Percentiles rank a stretch among this genome's conserved stretches.
Evolutionary conservation across 2,888 invertebrate genomes (phyloP).

Genomic region (Pseudococcus jackbeardsleyi): DNA sequence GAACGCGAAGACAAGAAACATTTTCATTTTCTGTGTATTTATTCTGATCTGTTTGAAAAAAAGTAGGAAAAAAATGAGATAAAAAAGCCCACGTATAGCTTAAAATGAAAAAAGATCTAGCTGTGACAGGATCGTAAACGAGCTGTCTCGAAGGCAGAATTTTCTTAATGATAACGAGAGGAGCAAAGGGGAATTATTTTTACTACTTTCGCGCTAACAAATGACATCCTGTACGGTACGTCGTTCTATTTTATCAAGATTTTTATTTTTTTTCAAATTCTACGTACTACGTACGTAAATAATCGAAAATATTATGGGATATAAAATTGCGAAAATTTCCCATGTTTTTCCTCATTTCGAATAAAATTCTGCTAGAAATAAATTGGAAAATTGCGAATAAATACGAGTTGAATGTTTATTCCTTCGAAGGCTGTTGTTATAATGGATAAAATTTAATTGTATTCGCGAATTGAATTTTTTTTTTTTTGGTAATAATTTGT

Average conservation of each 20-base stretch:
- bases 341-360: too few relatives aligned
- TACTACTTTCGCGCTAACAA: neutral
- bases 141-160: conserved; percentile 1
- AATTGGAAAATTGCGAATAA: too few relatives aligned
- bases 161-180: neutral
- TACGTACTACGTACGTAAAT: neutral
- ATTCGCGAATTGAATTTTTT: too few relatives aligned
- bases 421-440: too few relatives aligned
- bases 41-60: neutral
- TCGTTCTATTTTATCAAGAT: neutral
- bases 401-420: too few relatives aligned
- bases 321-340: too few relatives aligned
- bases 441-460: too few relatives aligned
- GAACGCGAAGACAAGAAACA: neutral
- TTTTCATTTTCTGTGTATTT: neutral
- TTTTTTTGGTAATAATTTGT: too few relatives aligned
- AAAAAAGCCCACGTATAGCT: neutral
- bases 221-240: neutral
- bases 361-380: too few relatives aligned
- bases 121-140: neutral
- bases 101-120: neutral
- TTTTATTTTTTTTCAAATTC: too few relatives aligned
- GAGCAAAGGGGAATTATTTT: neutral
- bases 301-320: neutral
- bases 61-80: neutral